Evolutionary conservation across 2,888 invertebrate genomes (phyloP), one percentile per base, ranked within the genome.

Genomic region (Dynastes grantii): DNA sequence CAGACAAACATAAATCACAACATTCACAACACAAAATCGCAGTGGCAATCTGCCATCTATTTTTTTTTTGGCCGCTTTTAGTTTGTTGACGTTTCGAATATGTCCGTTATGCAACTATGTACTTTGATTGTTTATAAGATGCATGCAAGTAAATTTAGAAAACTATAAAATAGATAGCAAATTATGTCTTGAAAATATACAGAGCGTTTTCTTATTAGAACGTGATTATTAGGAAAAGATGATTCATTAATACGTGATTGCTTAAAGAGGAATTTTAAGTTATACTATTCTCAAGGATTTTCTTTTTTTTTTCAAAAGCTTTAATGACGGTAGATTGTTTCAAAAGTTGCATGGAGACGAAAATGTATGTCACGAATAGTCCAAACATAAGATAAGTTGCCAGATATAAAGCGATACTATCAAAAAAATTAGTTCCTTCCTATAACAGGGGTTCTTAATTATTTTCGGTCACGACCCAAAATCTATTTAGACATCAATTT

Each of bases 1-100:
- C n/a, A 55, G n/a, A 16, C n/a, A n/a, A 55, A 55, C 55, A 55
- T 55, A 55, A 55, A 55, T 16, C 6, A 55, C 55, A 55, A 55
- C 55, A 55, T 55, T 55, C 16, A 55, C 16, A 55, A 55, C n/a
- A 55, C 0, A 22, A 55, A 16, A 55, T n/a, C 5, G 6, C 13
- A 65, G 45, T 65, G 40, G 32, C 16, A 65, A 65, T 63, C 22
- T 22, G 16, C 22, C 22, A 63, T 63, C 55, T 55, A 55, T n/a
- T 55, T 55, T 45, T 40, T 32, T 53, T 55, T 55, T 55, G n/a
- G 55, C 55, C 4, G 13, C 55, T 55, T 16, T 4, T 55, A 55
- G 55, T 55, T 55, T 55, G 16, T 22, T 55, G 16, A 2, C 55
- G n/a, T 55, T n/a, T 22, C 8, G 55, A 16, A 55, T 55, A 22